A percentile compares a stretch with the other conserved stretches of the same genome.
Evolutionary conservation across 92 coral and sea anemone species (phyloP).

Genomic region (Paragorgia papillata): DNA sequence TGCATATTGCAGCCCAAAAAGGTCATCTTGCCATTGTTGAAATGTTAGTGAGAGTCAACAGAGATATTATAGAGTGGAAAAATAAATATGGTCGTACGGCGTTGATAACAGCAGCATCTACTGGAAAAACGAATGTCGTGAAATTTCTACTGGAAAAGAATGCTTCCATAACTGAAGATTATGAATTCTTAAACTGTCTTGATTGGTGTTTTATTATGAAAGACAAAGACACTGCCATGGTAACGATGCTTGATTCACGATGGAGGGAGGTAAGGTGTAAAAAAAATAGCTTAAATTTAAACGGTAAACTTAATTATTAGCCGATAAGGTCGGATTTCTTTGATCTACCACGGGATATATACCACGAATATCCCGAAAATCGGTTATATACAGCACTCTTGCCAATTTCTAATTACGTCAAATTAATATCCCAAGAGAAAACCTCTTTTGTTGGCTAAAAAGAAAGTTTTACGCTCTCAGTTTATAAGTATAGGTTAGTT

Average conservation of each 20-base stretch:
- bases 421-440: too few relatives aligned
- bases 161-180: slow-evolving; percentile 24
- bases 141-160: slow-evolving; percentile 20
- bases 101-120: slow-evolving; percentile 7
- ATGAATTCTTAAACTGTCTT: slow-evolving; percentile 32
- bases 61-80: slow-evolving; percentile 15
- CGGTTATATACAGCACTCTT: too few relatives aligned
- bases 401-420: too few relatives aligned
- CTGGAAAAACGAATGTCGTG: slow-evolving; percentile 28
- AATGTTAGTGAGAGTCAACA: slow-evolving; percentile 14
- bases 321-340: too few relatives aligned
- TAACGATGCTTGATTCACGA: slow-evolving; percentile 9
- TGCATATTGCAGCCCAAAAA: slow-evolving; percentile 31
- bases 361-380: too few relatives aligned
- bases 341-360: too few relatives aligned
- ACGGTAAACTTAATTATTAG: too few relatives aligned
- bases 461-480: too few relatives aligned
- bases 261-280: slow-evolving; percentile 24
- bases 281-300: too few relatives aligned
- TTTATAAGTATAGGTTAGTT: too few relatives aligned
- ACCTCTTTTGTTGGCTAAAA: too few relatives aligned
- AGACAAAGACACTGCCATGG: slow-evolving; percentile 33
- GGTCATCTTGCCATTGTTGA: slow-evolving; percentile 37
- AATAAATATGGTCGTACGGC: slow-evolving; percentile 43
- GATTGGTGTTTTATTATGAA: slow-evolving; percentile 30